Base-by-base conservation (phyloP, 2,113 vertebrate species). In the Entomyzon cyanotis region DNA sequence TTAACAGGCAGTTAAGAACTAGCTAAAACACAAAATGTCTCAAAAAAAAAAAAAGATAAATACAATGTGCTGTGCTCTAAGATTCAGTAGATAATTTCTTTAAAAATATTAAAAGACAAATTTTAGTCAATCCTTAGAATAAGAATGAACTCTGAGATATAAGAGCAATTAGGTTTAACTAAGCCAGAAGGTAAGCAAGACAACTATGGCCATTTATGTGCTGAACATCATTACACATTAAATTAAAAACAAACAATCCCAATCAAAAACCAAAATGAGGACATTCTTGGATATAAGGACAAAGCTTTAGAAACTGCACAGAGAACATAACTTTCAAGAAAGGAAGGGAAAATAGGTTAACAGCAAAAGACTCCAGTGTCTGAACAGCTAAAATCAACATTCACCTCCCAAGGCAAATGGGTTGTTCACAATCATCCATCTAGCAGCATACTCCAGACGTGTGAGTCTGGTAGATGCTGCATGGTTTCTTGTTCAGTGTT, bases 361-460 rank as follows among this genome's bases (percentile, higher is more conserved):
- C 15, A 31, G 33, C 17, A 63, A 77, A 71, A 65, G 18, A 33
- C 7, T 33, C 9, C 28, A 25, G 49, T 22, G 42, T 33, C 37
- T 69, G 25, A 92, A 76, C 5, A 59, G 68, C 14, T 55, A 16
- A 83, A 80, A 59, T 39, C 52, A 78, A 46, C 25, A 22, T 67
- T 78, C 18, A 14, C 8, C 31, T 71, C 73, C 16, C 22, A 35
- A 81, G 30, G 64, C 12, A 91, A 62, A 78, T 6, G 21, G 23
- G 27, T 24, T 46, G 20, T 16, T 77, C 35, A 46, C 2, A 2
- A 33, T 30, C 5, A 77, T n/a, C 59, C 16, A 5, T 56, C 50
- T 27, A 41, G 60, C 30, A 78, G 42, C 33, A 52, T 4, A 18
- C 5, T 77, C 22, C 17, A 78, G 28, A 56, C 0, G 0, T 33